Evolutionary conservation across 1,140 invertebrate genomes (phyloP).

Genomic region (Phortica variegata): DNA sequence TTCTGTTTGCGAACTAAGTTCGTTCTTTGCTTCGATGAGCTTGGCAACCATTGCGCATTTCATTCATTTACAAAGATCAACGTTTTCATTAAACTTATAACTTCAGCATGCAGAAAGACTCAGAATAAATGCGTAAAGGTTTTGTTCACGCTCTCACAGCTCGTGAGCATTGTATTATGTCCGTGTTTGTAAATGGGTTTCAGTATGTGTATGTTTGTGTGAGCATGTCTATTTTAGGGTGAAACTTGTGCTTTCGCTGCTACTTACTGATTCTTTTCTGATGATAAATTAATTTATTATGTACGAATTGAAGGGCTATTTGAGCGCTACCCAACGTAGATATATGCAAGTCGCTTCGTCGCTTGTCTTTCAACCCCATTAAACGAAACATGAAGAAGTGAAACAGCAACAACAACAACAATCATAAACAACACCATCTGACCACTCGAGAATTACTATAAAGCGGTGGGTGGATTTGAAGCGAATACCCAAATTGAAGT

Average conservation of each 20-base stretch:
- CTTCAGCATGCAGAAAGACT: no score
- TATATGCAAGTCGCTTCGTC: constrained; percentile 8
- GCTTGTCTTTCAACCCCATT: constrained; percentile 20
- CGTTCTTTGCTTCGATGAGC: no score
- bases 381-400: constrained; percentile 18
- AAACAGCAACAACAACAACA: no score
- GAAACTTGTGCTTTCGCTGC: constrained; percentile 38
- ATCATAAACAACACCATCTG: constrained; percentile 54
- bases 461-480: constrained; percentile 14
- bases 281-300: constrained; percentile 56
- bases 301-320: constrained; percentile 48
- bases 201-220: constrained; percentile 5
- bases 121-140: no score
- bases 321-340: constrained; percentile 24
- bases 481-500: background rate
- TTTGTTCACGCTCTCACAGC: no score
- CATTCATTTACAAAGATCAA: no score
- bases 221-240: constrained; percentile 28
- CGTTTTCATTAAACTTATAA: no score
- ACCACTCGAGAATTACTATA: constrained; percentile 50
- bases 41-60: no score
- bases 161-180: no score
- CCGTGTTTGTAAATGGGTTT: no score
- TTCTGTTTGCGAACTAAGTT: no score
- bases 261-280: constrained; percentile 49